phyloP scores from a whole-genome alignment of 2,113 vertebrate species.

The Lamprologus callipterus region DNA sequence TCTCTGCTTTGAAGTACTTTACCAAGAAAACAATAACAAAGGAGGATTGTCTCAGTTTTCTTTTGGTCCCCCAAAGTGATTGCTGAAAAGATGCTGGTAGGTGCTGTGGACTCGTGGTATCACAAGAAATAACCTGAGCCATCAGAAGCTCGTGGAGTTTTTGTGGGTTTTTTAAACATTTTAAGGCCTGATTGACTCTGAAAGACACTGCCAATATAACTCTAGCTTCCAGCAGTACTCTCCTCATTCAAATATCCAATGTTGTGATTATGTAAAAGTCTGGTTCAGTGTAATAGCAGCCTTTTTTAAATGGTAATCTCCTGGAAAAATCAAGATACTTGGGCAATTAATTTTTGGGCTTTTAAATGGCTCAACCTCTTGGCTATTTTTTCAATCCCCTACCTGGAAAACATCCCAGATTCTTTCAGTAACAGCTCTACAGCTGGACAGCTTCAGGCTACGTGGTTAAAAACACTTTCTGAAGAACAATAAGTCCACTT shows the following conservation, averaged over 20 bases:
- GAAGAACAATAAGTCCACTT: not conserved
- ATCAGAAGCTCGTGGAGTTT: not conserved
- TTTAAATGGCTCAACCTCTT: not conserved
- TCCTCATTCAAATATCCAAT: not conserved
- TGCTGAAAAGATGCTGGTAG: not conserved
- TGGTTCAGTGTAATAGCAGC: not conserved
- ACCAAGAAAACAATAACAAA: not conserved
- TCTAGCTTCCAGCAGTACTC: not conserved
- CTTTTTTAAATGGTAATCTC: not conserved
- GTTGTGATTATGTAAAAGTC: not conserved
- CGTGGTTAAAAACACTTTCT: not conserved
- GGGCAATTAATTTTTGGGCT: not conserved
- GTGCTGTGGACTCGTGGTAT: not conserved
- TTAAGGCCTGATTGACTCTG: not conserved
- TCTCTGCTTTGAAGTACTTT: not conserved
- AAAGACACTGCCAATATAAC: not conserved
- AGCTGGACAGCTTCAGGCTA: not conserved
- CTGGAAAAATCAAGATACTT: not conserved
- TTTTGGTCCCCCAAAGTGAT: not conserved
- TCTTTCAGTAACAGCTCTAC: not conserved
- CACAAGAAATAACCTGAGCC: not conserved
- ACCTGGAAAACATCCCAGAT: not conserved
- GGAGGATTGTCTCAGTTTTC: not conserved
- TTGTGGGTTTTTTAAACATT: rapidly evolving
- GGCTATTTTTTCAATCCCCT: not conserved